Conservation (phyloP, 53 echinoderm and acorn worm genomes). For the Holothuria scabra region DNA sequence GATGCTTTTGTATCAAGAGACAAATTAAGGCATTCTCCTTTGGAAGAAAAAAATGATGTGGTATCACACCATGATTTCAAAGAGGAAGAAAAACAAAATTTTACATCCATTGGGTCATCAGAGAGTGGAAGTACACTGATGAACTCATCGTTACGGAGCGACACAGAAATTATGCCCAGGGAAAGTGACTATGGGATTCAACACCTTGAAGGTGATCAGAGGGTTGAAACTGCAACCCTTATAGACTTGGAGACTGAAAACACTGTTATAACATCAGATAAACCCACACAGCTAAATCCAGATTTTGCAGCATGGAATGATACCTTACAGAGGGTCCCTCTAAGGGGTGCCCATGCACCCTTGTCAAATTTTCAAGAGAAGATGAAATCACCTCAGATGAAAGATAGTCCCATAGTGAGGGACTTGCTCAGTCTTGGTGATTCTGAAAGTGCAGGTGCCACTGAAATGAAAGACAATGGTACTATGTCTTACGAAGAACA, state of each 20-base stretch:
- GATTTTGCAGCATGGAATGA: slow-evolving; percentile 30
- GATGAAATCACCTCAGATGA: no score
- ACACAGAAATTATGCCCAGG: neutral
- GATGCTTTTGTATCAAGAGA: slow-evolving; percentile 83
- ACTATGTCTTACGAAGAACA: no score
- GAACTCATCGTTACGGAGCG: neutral
- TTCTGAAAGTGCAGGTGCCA: no score
- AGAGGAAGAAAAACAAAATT: no score
- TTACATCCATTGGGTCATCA: neutral
- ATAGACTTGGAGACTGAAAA: slow-evolving; percentile 6
- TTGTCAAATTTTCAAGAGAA: no score
- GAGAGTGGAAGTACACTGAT: neutral
- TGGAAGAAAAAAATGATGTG: neutral
- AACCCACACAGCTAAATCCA: slow-evolving; percentile 6
- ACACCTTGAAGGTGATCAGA: neutral
- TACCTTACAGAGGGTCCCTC: slow-evolving; percentile 12
- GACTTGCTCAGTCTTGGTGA: no score
- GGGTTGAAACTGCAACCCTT: slow-evolving; percentile 1
- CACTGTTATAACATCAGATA: neutral
- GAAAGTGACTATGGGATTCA: neutral
- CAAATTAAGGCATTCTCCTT: slow-evolving; percentile 76
- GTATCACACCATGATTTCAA: no score
- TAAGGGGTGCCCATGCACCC: no score
- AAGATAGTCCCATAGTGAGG: no score
- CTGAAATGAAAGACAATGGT: no score